A percentile compares a stretch with the other conserved stretches of the same genome.
phyloP scores from a whole-genome alignment of 2,113 vertebrate species.

The Synodontis membranacea region DNA sequence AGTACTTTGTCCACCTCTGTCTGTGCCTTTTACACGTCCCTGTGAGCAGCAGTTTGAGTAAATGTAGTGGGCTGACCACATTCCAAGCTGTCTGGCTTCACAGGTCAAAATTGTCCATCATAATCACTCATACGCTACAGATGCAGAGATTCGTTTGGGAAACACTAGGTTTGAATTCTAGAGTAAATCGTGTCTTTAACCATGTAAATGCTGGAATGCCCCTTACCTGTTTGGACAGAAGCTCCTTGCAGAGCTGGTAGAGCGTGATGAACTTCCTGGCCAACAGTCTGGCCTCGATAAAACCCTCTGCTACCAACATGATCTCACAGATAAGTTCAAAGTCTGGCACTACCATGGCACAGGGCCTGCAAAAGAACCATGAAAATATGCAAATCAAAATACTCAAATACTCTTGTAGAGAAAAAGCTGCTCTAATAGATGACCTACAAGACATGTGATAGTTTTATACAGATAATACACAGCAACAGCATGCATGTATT shows the following conservation, averaged over 20 bases:
- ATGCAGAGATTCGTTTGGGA: not conserved
- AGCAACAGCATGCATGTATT: not conserved
- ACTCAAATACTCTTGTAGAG: not conserved
- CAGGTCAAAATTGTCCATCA: not conserved
- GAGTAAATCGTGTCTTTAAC: not conserved
- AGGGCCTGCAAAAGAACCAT: slow-evolving; percentile 76
- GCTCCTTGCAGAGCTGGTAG: slow-evolving; percentile 90
- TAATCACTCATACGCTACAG: not conserved
- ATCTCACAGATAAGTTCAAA: slow-evolving; percentile 98
- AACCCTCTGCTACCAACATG: slow-evolving; percentile 96
- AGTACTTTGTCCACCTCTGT: too few species aligned
- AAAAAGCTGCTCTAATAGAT: not conserved
- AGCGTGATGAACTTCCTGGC: slow-evolving; percentile 95
- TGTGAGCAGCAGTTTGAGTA: not conserved
- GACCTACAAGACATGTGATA: not conserved
- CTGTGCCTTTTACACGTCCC: not conserved
- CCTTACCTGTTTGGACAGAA: slow-evolving; percentile 90
- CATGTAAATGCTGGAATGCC: not conserved
- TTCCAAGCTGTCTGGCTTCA: not conserved
- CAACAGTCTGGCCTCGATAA: slow-evolving; percentile 82
- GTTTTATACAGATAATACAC: not conserved
- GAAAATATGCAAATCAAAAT: not conserved
- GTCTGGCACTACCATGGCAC: slow-evolving; percentile 97
- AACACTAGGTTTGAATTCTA: not conserved
- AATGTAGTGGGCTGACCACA: not conserved